phyloP scores from a whole-genome alignment of 2,888 invertebrate genomes.

The Euzophera pinguis region DNA sequence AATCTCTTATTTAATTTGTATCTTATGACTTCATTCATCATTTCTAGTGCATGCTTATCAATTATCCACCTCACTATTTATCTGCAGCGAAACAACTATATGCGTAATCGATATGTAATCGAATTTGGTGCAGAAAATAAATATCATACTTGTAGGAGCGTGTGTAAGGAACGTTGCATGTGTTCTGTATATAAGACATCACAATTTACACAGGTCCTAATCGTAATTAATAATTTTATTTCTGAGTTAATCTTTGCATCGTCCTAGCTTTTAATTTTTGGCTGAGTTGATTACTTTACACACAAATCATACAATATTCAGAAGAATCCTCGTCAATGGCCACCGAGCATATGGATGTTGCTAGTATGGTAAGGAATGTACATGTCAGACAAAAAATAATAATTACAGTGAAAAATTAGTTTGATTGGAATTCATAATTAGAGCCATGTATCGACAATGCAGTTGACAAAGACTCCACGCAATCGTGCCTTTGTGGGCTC shows the following conservation, averaged over 20 bases:
- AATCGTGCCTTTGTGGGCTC: constrained; percentile 54
- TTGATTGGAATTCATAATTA: not conserved
- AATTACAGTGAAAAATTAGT: not conserved
- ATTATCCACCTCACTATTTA: constrained; percentile 35
- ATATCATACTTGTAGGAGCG: constrained; percentile 31
- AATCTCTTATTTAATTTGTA: constrained; percentile 43
- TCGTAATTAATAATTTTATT: constrained; percentile 32
- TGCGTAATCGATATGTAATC: constrained; percentile 22
- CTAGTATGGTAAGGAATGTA: constrained; percentile 11
- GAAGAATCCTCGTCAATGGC: not conserved
- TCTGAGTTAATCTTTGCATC: constrained; percentile 43
- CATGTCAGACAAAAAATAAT: not conserved
- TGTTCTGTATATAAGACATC: constrained; percentile 31
- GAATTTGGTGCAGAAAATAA: constrained; percentile 45
- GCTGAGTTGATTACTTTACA: constrained; percentile 26
- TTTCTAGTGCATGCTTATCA: constrained; percentile 52
- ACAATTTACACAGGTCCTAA: constrained; percentile 26
- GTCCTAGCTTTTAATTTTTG: constrained; percentile 45
- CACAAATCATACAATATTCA: not conserved
- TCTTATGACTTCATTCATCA: constrained; percentile 33
- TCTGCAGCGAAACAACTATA: constrained; percentile 38
- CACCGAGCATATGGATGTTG: constrained; percentile 11
- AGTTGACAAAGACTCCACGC: constrained; percentile 18
- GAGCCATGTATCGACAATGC: constrained; percentile 8
- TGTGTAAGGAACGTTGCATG: constrained; percentile 43